Evolutionary conservation across 1,140 invertebrate genomes (phyloP), one percentile per base, ranked within the genome.

Genomic region (Anagrus nilaparvatae): DNA sequence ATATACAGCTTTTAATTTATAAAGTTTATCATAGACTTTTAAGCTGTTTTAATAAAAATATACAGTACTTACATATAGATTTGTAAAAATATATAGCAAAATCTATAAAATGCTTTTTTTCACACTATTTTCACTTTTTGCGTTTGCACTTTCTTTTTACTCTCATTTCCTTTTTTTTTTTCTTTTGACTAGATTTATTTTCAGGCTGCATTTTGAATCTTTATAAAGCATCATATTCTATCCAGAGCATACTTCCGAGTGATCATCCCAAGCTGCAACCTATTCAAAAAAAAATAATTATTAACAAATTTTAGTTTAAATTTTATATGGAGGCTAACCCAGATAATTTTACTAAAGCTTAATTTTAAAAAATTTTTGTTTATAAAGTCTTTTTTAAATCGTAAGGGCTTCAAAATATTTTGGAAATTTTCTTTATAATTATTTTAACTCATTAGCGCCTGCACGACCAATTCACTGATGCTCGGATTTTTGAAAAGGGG

Each of bases 221-320:
- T 49, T 21, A 32, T 49, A 37, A 36, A 25, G n/a, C n/a, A n/a
- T 36, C 34, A 52, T 48, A 46, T 44, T 51, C 72, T 76, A 86
- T 57, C 81, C 79, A 6, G 78, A 79, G 65, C 82, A 85, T 43
- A 83, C 73, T 63, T 87, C 83, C n/a, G 82, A 86, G 63, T 86
- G 84, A 42, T 86, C 81, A 56, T 86, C 82, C 84, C 84, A 87
- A 10, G 83, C 81, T 36, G 79, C 73, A 32, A 86, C 81, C 84
- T 87, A 48, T 12, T 66, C 70, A 52, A 55, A 50, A 56, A 47
- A 32, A 36, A 43, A 47, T 42, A 18, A 9, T 25, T 32, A 18
- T 19, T 14, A 39, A 36, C 42, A 45, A 43, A 42, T 9, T 21
- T n/a, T n/a, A n/a, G n/a, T n/a, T n/a, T n/a, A n/a, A n/a, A n/a